Evolutionary conservation across 1,140 invertebrate genomes (phyloP).

Genomic region (Drosophila auraria): DNA sequence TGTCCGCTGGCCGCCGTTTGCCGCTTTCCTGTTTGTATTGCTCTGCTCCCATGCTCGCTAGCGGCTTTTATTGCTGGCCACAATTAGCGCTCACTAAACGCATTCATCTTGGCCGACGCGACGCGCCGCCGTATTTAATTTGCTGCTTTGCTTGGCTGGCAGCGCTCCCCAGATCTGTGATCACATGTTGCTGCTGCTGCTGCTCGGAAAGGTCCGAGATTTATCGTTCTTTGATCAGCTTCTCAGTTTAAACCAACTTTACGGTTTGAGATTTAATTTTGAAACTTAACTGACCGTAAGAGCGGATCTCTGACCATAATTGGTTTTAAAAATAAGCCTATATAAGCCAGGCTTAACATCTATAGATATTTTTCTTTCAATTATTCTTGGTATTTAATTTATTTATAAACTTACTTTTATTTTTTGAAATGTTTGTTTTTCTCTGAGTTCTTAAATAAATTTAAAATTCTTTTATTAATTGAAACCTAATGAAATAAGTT

Average conservation of each 20-base stretch:
- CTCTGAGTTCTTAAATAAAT: too few relatives aligned
- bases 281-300: conserved; percentile 9
- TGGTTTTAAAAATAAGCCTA: background rate
- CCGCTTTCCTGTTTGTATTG: conserved; percentile 49
- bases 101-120: conserved; percentile 40
- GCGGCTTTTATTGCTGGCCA: conserved; percentile 56
- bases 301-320: background rate
- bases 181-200: conserved; percentile 3
- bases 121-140: conserved; percentile 37
- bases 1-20: conserved; percentile 12
- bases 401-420: background rate
- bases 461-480: too few relatives aligned
- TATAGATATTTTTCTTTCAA: too few relatives aligned
- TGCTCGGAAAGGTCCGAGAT: background rate
- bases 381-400: background rate
- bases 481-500: too few relatives aligned
- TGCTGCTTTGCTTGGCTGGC: conserved; percentile 35
- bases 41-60: conserved; percentile 28
- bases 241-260: background rate
- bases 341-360: background rate
- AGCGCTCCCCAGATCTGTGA: conserved; percentile 14
- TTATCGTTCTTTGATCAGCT: conserved; percentile 1
- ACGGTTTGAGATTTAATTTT: conserved; percentile 4
- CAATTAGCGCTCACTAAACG: conserved; percentile 66
- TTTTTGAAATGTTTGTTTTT: background rate